Evolutionary conservation across 2,888 invertebrate genomes (phyloP).

Genomic region (Caenorhabditis zanzibari): DNA sequence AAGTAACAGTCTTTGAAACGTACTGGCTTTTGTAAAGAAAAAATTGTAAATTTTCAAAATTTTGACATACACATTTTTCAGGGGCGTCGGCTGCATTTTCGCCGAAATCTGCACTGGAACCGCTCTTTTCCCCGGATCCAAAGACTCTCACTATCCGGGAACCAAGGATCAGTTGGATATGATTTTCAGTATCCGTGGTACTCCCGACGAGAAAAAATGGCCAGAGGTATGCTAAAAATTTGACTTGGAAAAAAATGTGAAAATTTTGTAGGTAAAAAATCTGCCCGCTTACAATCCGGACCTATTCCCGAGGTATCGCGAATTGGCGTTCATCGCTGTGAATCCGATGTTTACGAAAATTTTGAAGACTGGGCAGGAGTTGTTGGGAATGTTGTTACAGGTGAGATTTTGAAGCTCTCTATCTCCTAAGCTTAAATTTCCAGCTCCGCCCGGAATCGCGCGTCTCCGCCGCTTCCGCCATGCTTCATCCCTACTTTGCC

Average conservation of each 20-base stretch:
- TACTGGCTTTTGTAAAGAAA: too few relatives aligned
- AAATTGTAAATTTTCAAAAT: too few relatives aligned
- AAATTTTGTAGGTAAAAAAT: conserved; percentile 58
- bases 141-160: conserved; percentile 86
- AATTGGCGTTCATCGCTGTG: conserved; percentile 72
- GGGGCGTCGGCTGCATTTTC: conserved; percentile 99
- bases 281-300: conserved; percentile 76
- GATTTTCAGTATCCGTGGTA: conserved; percentile 92
- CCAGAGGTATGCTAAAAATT: conserved; percentile 88
- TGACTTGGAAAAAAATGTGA: neutral
- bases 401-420: conserved; percentile 48
- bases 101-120: conserved; percentile 98
- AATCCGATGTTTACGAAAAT: conserved; percentile 69
- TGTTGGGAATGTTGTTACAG: conserved; percentile 78
- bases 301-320: conserved; percentile 74
- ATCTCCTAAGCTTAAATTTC: conserved; percentile 43
- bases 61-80: too few relatives aligned
- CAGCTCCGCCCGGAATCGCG: conserved; percentile 89
- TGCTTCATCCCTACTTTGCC: conserved; percentile 93
- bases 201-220: conserved; percentile 96
- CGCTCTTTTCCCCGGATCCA: conserved; percentile 97
- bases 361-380: conserved; percentile 75
- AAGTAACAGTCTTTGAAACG: too few relatives aligned
- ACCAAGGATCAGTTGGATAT: conserved; percentile 98
- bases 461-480: conserved; percentile 92